Evolutionary conservation across 2,888 invertebrate species (phyloP), one percentile per base, ranked within the genome.

Genomic region (Troglohyphantes excavatus): DNA sequence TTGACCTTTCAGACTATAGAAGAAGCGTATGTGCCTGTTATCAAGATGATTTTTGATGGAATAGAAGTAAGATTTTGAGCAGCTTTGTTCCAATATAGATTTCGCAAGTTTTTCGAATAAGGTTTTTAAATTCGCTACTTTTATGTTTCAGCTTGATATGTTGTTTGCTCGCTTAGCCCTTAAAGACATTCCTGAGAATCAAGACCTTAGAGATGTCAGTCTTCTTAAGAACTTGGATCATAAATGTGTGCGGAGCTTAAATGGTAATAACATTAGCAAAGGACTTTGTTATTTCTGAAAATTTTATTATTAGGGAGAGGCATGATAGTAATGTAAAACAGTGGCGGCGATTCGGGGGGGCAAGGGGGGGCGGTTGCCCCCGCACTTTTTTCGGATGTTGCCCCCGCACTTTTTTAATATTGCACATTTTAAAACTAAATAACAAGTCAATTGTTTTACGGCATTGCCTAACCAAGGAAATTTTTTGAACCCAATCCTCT

Each of bases 11-110:
- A 96, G 96, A 96, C 98, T 0, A 98, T 99, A 0, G 99, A 99
- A 94, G 99, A 99, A 93, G 99, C 99, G 0, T 99, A 97, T 94
- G 99, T 99, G 92, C 99, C 99, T 2, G 98, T 99, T 9, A 98
- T 99, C 92, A 99, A 99, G 94, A 98, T 99, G 97, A 97, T 97
- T 93, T 99, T 99, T 94, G 97, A 98, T 94, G 98, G 97, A 39
- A 98, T 99, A 92, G 99, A 99, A 95, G 98, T 94, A 91, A 92
- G 92, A 68, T 68, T 27, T 63, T 63, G 19, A 19, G 9, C 33
- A 11, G 39, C 21, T 72, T 7, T 29, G 17, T 68, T 0, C n/a
- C n/a, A 72, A 59, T 59, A 33, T 27, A 21, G 2, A 53, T 70
- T 70, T 3, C 5, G 46, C 2, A 27, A 23, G 9, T 39, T 39